Base-by-base conservation (phyloP, 2,888 invertebrate species). In the Pyrgus malvae region DNA sequence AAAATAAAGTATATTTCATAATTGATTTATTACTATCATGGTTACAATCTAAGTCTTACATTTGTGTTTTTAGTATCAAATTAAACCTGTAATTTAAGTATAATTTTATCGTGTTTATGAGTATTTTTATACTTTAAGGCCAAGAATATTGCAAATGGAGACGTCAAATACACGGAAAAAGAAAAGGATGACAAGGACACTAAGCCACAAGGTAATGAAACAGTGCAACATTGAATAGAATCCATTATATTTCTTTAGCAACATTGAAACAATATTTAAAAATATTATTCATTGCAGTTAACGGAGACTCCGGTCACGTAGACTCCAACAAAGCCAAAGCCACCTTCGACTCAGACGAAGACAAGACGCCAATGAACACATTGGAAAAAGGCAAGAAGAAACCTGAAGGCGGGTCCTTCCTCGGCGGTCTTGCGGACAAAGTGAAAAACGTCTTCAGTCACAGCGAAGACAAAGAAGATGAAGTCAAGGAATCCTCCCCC, bases 291-390 rank as follows among this genome's bases (percentile, higher is more conserved):
- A 56, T 65, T 57, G 73, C 77, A 91, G 90, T 82, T 4, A 90
- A 91, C 58, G 91, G 91, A 12, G 83, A 83, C 45, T 75, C 84
- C 8, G 73, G 88, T 21, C 85, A 90, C 59, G 83, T 88, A 11
- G 88, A 89, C 60, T 88, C 90, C 2, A 92, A 92, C 72, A 91
- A 91, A 62, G 84, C 86, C 27, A 90, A 91, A 68, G 90, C 92
- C 1, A 89, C 90, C 1, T 89, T 92, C 55, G 91, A 92, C 64
- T 92, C 92, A 0, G 90, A 91, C 41, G 89, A 91, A 66, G 91
- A 91, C 50, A 91, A 91, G 67, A 91, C 90, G 9, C 88, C 91
- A 4, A 89, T 90, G 73, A 91, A 91, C 56, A 88, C 92, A 11
- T 76, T 91, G n/a, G 83, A 88, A 48, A 90, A 89, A 58, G 81